phyloP scores from a whole-genome alignment of 2,888 invertebrate genomes.

The Pachliopta kotzebuea region DNA sequence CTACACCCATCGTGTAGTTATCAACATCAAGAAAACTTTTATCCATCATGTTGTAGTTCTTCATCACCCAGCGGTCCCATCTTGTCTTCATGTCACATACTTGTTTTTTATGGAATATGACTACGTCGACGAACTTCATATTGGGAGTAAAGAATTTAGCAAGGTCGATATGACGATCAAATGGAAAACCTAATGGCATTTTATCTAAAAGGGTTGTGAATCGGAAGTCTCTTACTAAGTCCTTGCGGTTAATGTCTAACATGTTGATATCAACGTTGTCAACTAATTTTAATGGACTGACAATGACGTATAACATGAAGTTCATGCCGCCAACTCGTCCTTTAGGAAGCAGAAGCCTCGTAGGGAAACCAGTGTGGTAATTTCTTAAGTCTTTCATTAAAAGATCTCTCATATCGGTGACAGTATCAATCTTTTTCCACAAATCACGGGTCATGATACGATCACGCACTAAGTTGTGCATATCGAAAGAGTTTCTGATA shows the following conservation, averaged over 20 bases:
- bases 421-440: constrained; percentile 82
- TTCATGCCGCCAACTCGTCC: constrained; percentile 84
- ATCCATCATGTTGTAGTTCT: constrained; percentile 54
- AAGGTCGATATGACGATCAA: constrained; percentile 84
- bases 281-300: constrained; percentile 75
- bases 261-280: constrained; percentile 59
- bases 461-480: constrained; percentile 84
- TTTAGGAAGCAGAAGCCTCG: constrained; percentile 85
- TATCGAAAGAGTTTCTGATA: constrained; percentile 82
- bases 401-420: constrained; percentile 62
- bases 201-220: constrained; percentile 77
- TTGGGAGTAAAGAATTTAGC: constrained; percentile 83
- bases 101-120: constrained; percentile 82
- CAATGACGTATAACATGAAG: constrained; percentile 82
- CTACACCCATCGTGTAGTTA: constrained; percentile 53
- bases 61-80: constrained; percentile 64
- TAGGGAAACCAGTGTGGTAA: constrained; percentile 84
- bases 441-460: constrained; percentile 83
- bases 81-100: constrained; percentile 67
- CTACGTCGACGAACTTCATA: constrained; percentile 83
- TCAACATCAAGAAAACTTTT: constrained; percentile 49
- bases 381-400: constrained; percentile 60
- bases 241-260: constrained; percentile 70
- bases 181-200: constrained; percentile 86
- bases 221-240: constrained; percentile 61